Evolutionary conservation across 1,140 invertebrate genomes (phyloP), one percentile per base, ranked within the genome.

Genomic region (Carcinoscorpius rotundicauda): DNA sequence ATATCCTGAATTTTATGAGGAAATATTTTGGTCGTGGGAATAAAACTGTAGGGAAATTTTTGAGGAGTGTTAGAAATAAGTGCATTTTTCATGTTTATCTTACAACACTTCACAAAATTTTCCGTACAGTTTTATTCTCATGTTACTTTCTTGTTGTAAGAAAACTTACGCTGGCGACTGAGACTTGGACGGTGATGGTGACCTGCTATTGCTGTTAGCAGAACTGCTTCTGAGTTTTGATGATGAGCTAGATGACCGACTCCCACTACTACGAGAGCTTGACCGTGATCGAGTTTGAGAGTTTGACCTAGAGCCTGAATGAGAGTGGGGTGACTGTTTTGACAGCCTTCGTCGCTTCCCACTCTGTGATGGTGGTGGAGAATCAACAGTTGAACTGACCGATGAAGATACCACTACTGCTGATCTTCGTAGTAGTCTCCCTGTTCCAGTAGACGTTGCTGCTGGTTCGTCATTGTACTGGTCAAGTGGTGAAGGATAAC

Each of bases 261-360:
- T 69, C 51, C 61, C 68, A 63, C 65, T 69, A n/a, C 70, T 70
- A 29, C 64, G 60, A 0, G 70, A 70, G n/a, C 69, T 66, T 6
- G 69, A 71, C 60, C 68, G 60, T 51, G 68, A 69, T 3, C 63
- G 50, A n/a, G 68, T 68, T 55, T 65, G 69, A 73, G 73, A 81
- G 68, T 70, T 80, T 77, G 76, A 84, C 51, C 79, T 75, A 5
- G 72, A 69, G 62, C 74, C 73, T 58, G 74, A 76, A 52, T 29
- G 29, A 29, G 29, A 29, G 29, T 29, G 29, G 0, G 71, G 73
- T 11, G 75, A 76, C 52, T 74, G 67, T 6, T 74, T 74, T 58
- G 70, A 61, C 51, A 72, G 68, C 58, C 72, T 75, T 9, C 64
- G 68, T 62, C 75, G 72, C 29, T 66, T 69, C 49, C 67, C 69